Conservation (phyloP, 2,888 invertebrate species). For the Ceriagrion tenellum region DNA sequence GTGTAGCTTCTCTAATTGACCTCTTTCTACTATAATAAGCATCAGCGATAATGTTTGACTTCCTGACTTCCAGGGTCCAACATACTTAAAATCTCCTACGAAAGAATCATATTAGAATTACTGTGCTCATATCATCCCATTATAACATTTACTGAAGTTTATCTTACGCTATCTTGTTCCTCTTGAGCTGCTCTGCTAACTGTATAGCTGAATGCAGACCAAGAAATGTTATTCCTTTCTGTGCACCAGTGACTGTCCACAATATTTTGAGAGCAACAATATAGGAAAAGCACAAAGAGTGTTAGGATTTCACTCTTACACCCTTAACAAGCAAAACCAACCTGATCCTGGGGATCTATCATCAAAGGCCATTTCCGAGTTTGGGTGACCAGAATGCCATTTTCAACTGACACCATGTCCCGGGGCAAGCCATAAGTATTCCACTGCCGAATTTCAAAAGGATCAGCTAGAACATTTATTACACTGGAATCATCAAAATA, state of each 20-base stretch:
- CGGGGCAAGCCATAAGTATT: constrained; percentile 93
- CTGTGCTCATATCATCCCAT: too few relatives aligned
- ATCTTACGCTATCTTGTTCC: too few relatives aligned
- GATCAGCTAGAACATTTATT: constrained; percentile 87
- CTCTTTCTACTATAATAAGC: too few relatives aligned
- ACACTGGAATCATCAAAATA: constrained; percentile 81
- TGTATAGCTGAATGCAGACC: too few relatives aligned
- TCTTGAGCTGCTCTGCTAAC: too few relatives aligned
- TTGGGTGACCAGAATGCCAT: constrained; percentile 92
- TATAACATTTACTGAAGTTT: too few relatives aligned
- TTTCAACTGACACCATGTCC: constrained; percentile 93
- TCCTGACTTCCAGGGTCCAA: too few relatives aligned
- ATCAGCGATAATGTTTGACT: too few relatives aligned
- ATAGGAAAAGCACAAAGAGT: neutral
- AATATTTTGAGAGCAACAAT: neutral
- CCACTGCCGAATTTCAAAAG: constrained; percentile 94
- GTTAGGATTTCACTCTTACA: too few relatives aligned
- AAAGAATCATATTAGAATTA: too few relatives aligned
- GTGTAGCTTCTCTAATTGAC: too few relatives aligned
- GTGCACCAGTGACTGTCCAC: neutral
- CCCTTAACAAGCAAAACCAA: constrained; percentile 74
- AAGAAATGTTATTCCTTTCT: neutral
- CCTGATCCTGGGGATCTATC: constrained; percentile 97
- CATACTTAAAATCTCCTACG: too few relatives aligned
- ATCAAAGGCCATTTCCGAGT: constrained; percentile 93